Base-by-base conservation (phyloP, 2,113 vertebrate genomes). In the Anarhynchus alexandrinus region DNA sequence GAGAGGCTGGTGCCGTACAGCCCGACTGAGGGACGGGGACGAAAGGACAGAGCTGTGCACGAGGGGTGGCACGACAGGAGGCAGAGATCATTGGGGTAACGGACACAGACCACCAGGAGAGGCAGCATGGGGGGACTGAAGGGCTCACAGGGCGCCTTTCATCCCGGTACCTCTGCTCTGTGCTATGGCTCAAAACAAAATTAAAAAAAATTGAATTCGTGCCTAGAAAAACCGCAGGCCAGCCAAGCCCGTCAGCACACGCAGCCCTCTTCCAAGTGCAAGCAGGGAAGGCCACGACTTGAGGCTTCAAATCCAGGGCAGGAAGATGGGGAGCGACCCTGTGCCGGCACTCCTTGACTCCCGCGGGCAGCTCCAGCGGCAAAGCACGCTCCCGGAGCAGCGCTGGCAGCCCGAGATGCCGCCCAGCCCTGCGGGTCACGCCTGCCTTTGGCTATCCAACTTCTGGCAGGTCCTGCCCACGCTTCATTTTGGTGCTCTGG, bases 31-130 rank as follows among this genome's bases (percentile, higher is more conserved):
- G 59, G 64, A 74, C 59, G 61, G 8, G 47, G 78, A 62, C 1
- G 1, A 11, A 26, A 4, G 42, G 26, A n/a, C 72, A 13, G 25
- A 34, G 66, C 3, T 38, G 76, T 9, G 25, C 30, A 5, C 0
- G 7, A 66, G 38, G 36, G 38, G n/a, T 7, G 47, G 47, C 30
- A 16, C 1, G 6, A 14, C 9, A 38, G 25, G 58, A 55, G 51
- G 38, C 32, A 52, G 23, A 29, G 45, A 22, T 22, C 5, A 0
- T 0, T 16, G 21, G 59, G 11, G 34, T 34, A 23, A 11, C 2
- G 57, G 65, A 43, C 8, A 7, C 1, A 7, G 80, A 43, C 22
- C 54, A 27, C 30, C 38, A 1, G 3, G 57, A 47, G 55, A 51
- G 74, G 80, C 52, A 79, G n/a, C 34, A 10, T 0, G 6, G 18